Percentiles rank a stretch among this genome's conserved stretches.
Evolutionary conservation across 2,797 vertebrate species (phyloP).

Genomic region (Phaenicophaeus curvirostris): DNA sequence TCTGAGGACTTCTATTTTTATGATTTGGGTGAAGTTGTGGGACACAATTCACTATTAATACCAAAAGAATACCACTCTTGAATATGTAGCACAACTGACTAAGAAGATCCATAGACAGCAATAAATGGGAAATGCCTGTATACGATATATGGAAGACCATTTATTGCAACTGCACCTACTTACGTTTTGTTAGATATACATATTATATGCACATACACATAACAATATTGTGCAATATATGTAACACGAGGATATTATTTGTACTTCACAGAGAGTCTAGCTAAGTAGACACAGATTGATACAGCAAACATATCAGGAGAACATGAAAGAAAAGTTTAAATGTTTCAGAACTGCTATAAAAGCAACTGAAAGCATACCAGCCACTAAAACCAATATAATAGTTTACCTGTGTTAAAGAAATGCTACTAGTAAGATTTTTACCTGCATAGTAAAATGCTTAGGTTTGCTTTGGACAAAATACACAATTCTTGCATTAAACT

Average conservation of each 20-base stretch:
- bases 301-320: background rate
- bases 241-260: background rate
- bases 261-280: background rate
- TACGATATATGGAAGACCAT: background rate
- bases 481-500: background rate
- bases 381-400: background rate
- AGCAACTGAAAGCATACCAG: background rate
- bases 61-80: background rate
- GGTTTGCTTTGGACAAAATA: background rate
- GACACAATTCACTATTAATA: background rate
- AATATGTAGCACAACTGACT: background rate
- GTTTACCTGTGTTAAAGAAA: background rate
- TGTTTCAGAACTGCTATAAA: background rate
- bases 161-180: background rate
- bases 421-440: background rate
- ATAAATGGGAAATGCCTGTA: background rate
- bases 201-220: fast-evolving
- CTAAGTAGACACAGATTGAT: background rate
- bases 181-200: background rate
- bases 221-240: background rate
- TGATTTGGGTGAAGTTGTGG: background rate
- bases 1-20: background rate
- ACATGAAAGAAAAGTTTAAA: background rate
- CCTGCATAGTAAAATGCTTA: background rate
- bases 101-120: background rate